Conservation (phyloP, 2,888 invertebrate genomes). For the Drosophila barbarae region DNA sequence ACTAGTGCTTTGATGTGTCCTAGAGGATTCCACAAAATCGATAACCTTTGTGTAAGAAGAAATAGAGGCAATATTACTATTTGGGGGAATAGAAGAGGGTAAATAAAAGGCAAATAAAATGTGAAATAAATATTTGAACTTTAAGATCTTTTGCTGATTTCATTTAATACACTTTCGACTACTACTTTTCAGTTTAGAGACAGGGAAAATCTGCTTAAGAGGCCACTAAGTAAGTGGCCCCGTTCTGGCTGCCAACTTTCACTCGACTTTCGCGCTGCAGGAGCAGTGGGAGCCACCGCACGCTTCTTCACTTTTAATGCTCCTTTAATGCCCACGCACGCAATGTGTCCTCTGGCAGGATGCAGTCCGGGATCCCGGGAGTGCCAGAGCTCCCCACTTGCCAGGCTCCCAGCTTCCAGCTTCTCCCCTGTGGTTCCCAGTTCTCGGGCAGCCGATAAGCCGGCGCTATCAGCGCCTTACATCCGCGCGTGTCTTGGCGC, state of each 20-base stretch:
- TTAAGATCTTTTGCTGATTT: background rate
- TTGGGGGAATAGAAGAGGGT: background rate
- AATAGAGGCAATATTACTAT: background rate
- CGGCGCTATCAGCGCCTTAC: conserved; percentile 68
- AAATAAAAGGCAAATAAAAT: background rate
- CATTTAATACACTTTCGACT: conserved; percentile 1
- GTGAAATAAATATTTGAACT: background rate
- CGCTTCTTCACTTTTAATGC: conserved; percentile 15
- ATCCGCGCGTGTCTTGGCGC: conserved; percentile 21
- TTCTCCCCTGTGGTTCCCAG: background rate
- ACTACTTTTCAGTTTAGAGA: conserved; percentile 21
- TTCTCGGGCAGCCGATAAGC: conserved; percentile 57
- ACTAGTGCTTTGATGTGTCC: background rate
- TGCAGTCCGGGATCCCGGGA: conserved; percentile 25
- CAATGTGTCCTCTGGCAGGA: conserved; percentile 46
- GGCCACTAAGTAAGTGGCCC: conserved; percentile 34
- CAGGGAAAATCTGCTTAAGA: conserved; percentile 19
- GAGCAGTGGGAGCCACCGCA: background rate
- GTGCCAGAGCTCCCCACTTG: conserved; percentile 22
- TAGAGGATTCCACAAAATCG: background rate
- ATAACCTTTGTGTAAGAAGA: background rate
- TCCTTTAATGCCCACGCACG: conserved; percentile 43
- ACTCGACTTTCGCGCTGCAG: conserved; percentile 22
- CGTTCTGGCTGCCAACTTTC: conserved; percentile 39
- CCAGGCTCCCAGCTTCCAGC: conserved; percentile 1